Base-by-base conservation (phyloP, 2,113 vertebrate genomes). In the Henicopernis longicauda region DNA sequence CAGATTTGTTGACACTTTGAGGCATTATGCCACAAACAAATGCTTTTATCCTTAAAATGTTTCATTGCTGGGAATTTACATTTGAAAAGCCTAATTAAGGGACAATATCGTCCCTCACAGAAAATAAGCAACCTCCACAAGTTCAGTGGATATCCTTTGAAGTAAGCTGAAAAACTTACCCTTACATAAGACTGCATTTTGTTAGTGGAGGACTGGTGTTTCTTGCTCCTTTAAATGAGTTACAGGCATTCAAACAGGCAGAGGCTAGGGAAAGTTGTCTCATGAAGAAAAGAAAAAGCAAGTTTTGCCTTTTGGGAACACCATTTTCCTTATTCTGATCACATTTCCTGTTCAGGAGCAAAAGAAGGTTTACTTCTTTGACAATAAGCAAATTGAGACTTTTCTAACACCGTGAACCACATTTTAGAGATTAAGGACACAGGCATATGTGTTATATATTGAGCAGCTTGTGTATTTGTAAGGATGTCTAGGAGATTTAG, bases 71-170 rank as follows among this genome's bases (percentile, higher is more conserved):
- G 19, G 50, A 91, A 91, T 94, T 97, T 95, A 91, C 95, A 93
- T 96, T 91, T 96, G 95, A 97, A 97, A 94, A 95, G 59, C 74
- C 93, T 91, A 97, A 97, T 97, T 96, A 96, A 91, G 62, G 79
- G 78, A 96, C 93, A 97, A 93, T 95, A 82, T 90, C 71, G 0
- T 96, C 66, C 70, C 84, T 78, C 82, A 88, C 55, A 96, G 91
- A 97, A 96, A 92, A 95, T 85, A 91, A 95, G 86, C 74, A 93
- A 91, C 62, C 71, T 87, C 86, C 79, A 91, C 66, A 94, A 95
- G 93, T 95, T 89, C 81, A 89, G 78, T 59, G 66, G 62, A 82
- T 94, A 87, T 66, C 66, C 93, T 97, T 95, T 95, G 93, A 97
- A 91, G 93, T 94, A 42, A 45, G 40, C 73, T 85, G 89, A 73